Evolutionary conservation across 1,140 invertebrate genomes (phyloP).

Genomic region (Nymphalis io): DNA sequence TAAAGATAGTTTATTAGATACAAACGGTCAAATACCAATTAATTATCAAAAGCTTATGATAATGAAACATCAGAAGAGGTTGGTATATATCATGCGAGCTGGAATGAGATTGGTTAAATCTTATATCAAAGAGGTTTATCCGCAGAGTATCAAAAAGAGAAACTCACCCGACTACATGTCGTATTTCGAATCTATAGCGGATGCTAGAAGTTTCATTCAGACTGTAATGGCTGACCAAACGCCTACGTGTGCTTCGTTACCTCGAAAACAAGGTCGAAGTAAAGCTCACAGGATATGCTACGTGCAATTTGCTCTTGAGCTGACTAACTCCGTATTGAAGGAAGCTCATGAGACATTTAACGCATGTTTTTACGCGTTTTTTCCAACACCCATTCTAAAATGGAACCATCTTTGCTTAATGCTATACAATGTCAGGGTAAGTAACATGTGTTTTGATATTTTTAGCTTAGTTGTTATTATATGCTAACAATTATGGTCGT

Average conservation of each 20-base stretch:
- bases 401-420: slow-evolving; percentile 96
- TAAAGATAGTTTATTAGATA: slow-evolving; percentile 84
- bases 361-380: slow-evolving; percentile 96
- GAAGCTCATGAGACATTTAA: slow-evolving; percentile 96
- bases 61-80: slow-evolving; percentile 85
- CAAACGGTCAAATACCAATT: slow-evolving; percentile 73
- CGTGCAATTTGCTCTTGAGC: slow-evolving; percentile 75
- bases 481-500: background rate
- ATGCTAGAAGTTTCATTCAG: slow-evolving; percentile 90
- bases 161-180: slow-evolving; percentile 86
- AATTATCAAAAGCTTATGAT: slow-evolving; percentile 68
- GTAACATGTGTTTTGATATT: slow-evolving; percentile 31
- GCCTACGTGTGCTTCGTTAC: slow-evolving; percentile 75
- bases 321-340: slow-evolving; percentile 88
- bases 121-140: slow-evolving; percentile 95
- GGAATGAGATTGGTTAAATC: slow-evolving; percentile 90
- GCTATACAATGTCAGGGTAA: slow-evolving; percentile 89
- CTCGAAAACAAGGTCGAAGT: slow-evolving; percentile 49
- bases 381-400: slow-evolving; percentile 95
- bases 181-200: slow-evolving; percentile 92
- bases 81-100: slow-evolving; percentile 93
- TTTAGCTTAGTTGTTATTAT: background rate
- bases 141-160: slow-evolving; percentile 84
- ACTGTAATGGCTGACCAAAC: slow-evolving; percentile 90
- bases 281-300: slow-evolving; percentile 59